phyloP scores from a whole-genome alignment of 2,113 vertebrate genomes.

The Ochotona princeps region DNA sequence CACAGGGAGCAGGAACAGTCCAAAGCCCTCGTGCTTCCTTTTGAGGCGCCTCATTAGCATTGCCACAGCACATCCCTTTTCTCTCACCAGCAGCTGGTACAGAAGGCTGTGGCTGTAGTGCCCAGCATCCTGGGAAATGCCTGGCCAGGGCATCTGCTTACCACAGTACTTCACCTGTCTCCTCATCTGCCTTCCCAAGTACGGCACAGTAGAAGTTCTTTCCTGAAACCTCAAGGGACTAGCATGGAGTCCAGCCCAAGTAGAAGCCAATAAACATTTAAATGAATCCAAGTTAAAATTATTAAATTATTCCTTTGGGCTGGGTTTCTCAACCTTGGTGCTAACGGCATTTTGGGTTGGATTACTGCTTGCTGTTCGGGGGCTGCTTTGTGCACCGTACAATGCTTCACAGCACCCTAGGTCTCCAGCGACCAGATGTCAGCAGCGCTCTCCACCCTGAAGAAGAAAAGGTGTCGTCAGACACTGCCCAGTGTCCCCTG shows the following conservation, averaged over 20 bases:
- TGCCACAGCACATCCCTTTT: background rate
- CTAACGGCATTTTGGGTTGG: background rate
- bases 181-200: background rate
- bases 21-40: background rate
- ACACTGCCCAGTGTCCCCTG: background rate
- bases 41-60: background rate
- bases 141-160: background rate
- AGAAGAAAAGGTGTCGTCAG: background rate
- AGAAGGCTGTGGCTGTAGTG: background rate
- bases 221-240: conserved; percentile 5
- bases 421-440: background rate
- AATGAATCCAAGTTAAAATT: conserved; percentile 24
- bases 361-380: background rate
- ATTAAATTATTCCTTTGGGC: background rate
- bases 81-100: background rate
- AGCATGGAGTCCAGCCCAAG: background rate
- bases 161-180: background rate
- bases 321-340: background rate
- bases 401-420: background rate
- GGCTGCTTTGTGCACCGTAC: background rate
- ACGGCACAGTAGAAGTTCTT: background rate
- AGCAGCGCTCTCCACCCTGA: background rate
- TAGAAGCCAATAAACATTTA: conserved; percentile 9
- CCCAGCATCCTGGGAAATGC: background rate
- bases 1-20: background rate